A percentile compares a stretch with the other conserved stretches of the same genome.
These are phyloP conservation scores for Acanthisitta chloris DNA, from an alignment of 2,113 vertebrate species.

Conservation along the genomic window DNA sequence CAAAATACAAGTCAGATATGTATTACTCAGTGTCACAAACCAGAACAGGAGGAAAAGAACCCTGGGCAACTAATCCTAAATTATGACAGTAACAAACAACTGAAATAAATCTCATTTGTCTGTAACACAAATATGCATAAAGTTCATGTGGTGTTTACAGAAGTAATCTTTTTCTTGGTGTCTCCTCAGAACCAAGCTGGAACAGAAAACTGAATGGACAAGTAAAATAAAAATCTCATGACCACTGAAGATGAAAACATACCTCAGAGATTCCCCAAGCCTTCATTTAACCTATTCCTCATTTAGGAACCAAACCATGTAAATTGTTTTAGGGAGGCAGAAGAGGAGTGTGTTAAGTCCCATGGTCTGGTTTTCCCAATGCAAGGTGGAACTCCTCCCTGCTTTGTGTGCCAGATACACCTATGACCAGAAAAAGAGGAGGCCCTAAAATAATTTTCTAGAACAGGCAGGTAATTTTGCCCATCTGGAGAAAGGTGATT, in stretches of 20 bases:
- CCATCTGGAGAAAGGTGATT: not conserved
- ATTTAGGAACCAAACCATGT: not conserved
- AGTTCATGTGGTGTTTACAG: not conserved
- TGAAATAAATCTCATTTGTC: not conserved
- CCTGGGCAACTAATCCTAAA: not conserved
- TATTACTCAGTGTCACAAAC: not conserved
- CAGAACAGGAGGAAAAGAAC: not conserved
- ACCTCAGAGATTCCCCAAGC: not conserved
- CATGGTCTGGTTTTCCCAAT: not conserved
- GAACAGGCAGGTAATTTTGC: not conserved
- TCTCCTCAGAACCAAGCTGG: not conserved
- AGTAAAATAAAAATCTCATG: not conserved
- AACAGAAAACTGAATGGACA: not conserved
- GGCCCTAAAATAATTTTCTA: not conserved
- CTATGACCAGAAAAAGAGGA: not conserved
- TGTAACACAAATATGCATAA: not conserved
- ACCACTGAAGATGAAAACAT: not conserved
- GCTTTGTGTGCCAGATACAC: not conserved
- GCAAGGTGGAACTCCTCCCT: not conserved
- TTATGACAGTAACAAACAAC: not conserved
- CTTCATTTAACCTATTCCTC: not conserved
- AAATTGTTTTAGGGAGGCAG: rapidly evolving
- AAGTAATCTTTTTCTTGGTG: not conserved
- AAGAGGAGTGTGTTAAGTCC: not conserved
- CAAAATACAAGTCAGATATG: not conserved